phyloP scores from a whole-genome alignment of 2,888 invertebrate species.

The Chorisops tibialis region DNA sequence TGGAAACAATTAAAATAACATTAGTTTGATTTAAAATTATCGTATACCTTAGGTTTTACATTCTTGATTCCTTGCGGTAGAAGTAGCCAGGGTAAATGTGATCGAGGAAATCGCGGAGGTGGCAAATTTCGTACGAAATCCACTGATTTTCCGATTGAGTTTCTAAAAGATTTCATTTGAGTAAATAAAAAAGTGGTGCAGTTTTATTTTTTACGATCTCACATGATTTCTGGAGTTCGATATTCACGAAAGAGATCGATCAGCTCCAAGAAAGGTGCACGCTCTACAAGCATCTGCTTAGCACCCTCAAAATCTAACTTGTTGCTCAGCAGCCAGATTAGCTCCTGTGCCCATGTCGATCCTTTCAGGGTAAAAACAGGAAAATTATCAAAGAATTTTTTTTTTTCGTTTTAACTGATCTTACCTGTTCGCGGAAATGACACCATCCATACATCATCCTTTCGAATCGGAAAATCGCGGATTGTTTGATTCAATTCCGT shows the following conservation, averaged over 20 bases:
- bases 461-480: conserved; percentile 65
- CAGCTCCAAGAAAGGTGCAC: conserved; percentile 74
- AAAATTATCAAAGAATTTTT: not conserved
- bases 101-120: conserved; percentile 72
- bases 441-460: conserved; percentile 80
- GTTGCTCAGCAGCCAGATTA: conserved; percentile 85
- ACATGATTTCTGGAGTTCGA: too few relatives aligned
- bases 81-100: conserved; percentile 70
- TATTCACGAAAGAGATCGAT: conserved; percentile 62
- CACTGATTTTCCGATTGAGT: conserved; percentile 65
- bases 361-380: conserved; percentile 53
- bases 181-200: too few relatives aligned
- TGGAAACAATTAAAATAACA: not conserved
- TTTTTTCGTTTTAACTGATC: conserved; percentile 34
- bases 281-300: conserved; percentile 58
- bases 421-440: conserved; percentile 87
- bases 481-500: conserved; percentile 67
- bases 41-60: conserved; percentile 67
- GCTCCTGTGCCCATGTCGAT: conserved; percentile 92
- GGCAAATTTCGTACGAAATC: conserved; percentile 65
- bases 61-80: conserved; percentile 63
- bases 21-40: not conserved
- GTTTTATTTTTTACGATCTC: too few relatives aligned
- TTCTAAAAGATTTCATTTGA: conserved; percentile 39
- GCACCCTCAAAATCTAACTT: conserved; percentile 74